Evolutionary conservation across 1,140 invertebrate genomes (phyloP).

Genomic region (Phortica variegata): DNA sequence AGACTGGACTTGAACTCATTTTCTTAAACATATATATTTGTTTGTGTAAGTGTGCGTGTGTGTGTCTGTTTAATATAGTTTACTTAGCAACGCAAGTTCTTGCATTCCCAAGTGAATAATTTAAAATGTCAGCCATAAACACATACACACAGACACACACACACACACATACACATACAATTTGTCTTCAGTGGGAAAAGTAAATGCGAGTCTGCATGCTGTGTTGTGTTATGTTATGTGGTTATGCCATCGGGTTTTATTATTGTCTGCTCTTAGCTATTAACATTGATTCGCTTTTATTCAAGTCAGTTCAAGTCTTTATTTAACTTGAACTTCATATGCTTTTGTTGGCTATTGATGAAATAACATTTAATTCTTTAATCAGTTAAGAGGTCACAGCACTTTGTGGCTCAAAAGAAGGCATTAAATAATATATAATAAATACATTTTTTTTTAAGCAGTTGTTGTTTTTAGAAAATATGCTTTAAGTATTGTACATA

Average conservation of each 20-base stretch:
- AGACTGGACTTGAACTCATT: not conserved
- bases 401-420: no score
- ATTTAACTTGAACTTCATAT: slow-evolving; percentile 7
- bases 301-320: slow-evolving; percentile 27
- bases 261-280: not conserved
- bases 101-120: slow-evolving; percentile 47
- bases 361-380: no score
- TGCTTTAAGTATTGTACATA: slow-evolving; percentile 12
- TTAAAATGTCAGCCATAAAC: slow-evolving; percentile 46
- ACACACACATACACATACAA: not conserved
- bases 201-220: slow-evolving; percentile 8
- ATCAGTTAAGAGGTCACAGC: no score
- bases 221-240: no score
- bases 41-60: not conserved
- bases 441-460: no score
- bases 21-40: not conserved
- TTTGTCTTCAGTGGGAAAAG: not conserved
- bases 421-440: no score
- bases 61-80: slow-evolving; percentile 43
- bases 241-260: no score
- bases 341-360: not conserved
- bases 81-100: slow-evolving; percentile 40
- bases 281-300: slow-evolving; percentile 1
- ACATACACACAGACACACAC: slow-evolving; percentile 15
- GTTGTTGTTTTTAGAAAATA: slow-evolving; percentile 6